Evolutionary conservation across 2,113 vertebrate genomes (phyloP), one percentile per base, ranked within the genome.

Genomic region (Platichthys flesus): DNA sequence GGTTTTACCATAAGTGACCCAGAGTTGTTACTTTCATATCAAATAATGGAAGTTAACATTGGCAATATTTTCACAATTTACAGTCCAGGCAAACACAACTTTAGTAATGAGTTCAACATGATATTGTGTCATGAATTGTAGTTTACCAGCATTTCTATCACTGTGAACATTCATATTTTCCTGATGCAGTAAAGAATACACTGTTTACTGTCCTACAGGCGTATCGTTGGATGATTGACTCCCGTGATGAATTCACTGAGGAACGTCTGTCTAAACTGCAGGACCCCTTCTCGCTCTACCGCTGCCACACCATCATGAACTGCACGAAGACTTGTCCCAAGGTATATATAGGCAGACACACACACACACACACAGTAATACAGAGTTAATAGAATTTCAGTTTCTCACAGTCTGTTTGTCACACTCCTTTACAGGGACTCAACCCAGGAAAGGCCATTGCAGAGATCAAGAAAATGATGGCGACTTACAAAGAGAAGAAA

Each of bases 221-320:
- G 0, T 98, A 98, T 21, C 96, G 97, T 16, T 99, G 97, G 97
- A 97, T 98, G 96, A 96, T 98, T 0, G 97, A 98, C 89, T 97
- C 97, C 0, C 93, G 97, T 9, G 97, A 98, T 0, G 97, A 99
- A 3, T 98, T 94, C 94, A 98, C 96, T 0, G 96, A 96, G 89
- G 97, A 99, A 59, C 95, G 97, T 16, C 92, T 99, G 88, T 95
- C 97, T 0, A 96, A 97, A 82, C 96, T 98, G 20, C 96, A 99
- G 85, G 97, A 98, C 76, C 97, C 97, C 0, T 99, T 99, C 89
- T 98, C 97, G 0, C 94, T 99, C 14, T 98, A 99, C 79, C 96
- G 97, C 85, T 98, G 97, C 82, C 97, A 99, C 93, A 99, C 97
- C 13, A 98, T 99, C 93, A 97, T 98, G 97, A 99, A 99, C 88